phyloP scores from a whole-genome alignment of 2,797 vertebrate genomes.

The Lepilemur septentrionalis region DNA sequence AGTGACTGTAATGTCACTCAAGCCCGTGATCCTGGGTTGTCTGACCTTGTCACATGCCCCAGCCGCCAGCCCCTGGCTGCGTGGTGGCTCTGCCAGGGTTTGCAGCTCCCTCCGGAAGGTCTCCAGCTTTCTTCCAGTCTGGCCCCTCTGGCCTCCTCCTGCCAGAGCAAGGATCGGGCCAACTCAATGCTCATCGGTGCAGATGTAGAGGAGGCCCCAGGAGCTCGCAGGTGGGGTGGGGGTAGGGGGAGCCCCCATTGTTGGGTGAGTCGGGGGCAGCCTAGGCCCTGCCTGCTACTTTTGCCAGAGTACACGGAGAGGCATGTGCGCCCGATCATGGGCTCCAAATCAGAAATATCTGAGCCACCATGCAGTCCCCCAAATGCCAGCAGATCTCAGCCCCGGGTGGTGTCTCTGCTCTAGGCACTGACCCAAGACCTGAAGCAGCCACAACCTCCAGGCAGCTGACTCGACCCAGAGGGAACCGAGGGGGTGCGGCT shows the following conservation, averaged over 20 bases:
- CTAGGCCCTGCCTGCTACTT: background rate
- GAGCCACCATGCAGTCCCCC: background rate
- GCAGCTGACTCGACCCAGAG: background rate
- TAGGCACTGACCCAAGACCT: background rate
- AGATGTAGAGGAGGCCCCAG: background rate
- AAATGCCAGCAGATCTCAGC: background rate
- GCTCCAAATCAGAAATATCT: background rate
- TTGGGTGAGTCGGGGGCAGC: background rate
- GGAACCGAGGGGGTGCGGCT: background rate
- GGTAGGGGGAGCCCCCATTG: no score
- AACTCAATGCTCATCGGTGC: background rate
- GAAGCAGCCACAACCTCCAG: background rate
- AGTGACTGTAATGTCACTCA: rapidly evolving
- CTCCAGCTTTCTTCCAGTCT: background rate
- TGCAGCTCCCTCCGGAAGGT: background rate
- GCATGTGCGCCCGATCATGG: rapidly evolving
- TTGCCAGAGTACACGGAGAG: no score
- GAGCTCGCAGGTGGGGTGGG: background rate
- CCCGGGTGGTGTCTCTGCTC: background rate
- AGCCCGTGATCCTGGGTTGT: background rate
- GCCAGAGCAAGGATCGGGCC: background rate
- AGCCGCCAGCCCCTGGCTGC: background rate
- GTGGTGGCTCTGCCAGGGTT: background rate
- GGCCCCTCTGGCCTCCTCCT: background rate
- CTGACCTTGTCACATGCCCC: background rate